Evolutionary conservation across 2,888 invertebrate species (phyloP), one percentile per base, ranked within the genome.

Genomic region (Mesorhabditis sp.): DNA sequence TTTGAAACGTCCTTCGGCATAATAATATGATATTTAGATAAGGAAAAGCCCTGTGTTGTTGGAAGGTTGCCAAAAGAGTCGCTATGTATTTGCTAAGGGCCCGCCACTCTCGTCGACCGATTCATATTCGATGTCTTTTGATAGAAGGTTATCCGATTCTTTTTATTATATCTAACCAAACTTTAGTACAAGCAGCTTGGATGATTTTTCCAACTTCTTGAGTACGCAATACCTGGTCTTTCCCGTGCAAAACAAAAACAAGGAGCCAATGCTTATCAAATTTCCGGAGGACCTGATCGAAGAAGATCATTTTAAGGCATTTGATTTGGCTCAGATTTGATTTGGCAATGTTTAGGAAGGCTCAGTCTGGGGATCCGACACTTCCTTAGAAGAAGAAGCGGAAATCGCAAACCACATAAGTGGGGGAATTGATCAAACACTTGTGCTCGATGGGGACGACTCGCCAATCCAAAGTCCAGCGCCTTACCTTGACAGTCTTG

Each of bases 221-320:
- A 71, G 68, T 28, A 82, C 82, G 7, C 80, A 82, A 69, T 82
- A 82, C 68, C 72, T 82, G 62, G 73, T 82, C 13, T 82, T 82
- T 62, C 79, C 80, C 5, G 62, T 79, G 62, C 66, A 75, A 13
- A 76, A 80, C 66, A 72, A 73, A 6, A 65, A 50, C 7, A 80
- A 80, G 66, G 75, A 80, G 64, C 80, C 82, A 5, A 74, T 72
- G 6, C 70, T 82, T 50, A 69, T 82, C 65, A 70, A 73, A 43
- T 82, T 82, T 65, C 82, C 82, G 0, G 74, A 76, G n/a, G 80
- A 80, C 64, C 70, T 82, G 65, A 62, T 72, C 13, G 77, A 77
- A 15, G 77, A 76, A 50, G 69, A 72, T 45, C 74, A 72, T 44
- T 69, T 43, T 3, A 50, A 7, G 61, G 58, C 28, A 28, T 7